These are phyloP conservation scores for Uria lomvia DNA, from an alignment of 2,113 vertebrate genomes.

Conservation along the genomic window DNA sequence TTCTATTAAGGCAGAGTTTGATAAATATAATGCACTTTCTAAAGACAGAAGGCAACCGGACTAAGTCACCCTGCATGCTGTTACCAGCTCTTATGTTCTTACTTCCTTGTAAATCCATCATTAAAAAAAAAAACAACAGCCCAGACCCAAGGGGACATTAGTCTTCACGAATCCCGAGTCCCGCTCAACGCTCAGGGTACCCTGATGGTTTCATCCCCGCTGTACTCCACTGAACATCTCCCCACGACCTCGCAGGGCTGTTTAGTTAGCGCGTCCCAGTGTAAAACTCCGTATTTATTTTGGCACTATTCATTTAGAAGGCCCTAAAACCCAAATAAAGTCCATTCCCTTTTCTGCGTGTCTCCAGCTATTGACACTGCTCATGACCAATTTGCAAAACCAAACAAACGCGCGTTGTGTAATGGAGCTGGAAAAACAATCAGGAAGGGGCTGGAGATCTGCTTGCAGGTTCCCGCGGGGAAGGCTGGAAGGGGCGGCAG, in stretches of 20 bases:
- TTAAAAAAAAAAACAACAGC: not conserved
- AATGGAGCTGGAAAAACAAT: constrained; percentile 54
- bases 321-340: constrained; percentile 52
- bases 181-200: rapidly evolving
- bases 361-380: constrained; percentile 34
- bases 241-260: not conserved
- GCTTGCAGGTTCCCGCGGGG: not conserved
- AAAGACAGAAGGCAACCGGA: not conserved
- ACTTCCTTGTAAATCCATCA: constrained; percentile 31
- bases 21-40: rapidly evolving
- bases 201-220: not conserved
- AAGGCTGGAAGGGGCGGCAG: constrained; percentile 5
- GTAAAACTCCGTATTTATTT: constrained; percentile 14
- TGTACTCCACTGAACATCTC: constrained; percentile 8
- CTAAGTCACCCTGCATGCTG: not conserved
- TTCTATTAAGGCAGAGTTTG: not conserved
- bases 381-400: constrained; percentile 16
- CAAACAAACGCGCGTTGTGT: not conserved
- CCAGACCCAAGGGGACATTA: not conserved
- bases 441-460: constrained; percentile 31
- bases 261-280: not conserved
- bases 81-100: not conserved
- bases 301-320: not conserved
- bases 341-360: not conserved
- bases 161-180: not conserved